Evolutionary conservation across 2,113 vertebrate genomes (phyloP), one percentile per base, ranked within the genome.

Genomic region (Chaetodon trifascialis): DNA sequence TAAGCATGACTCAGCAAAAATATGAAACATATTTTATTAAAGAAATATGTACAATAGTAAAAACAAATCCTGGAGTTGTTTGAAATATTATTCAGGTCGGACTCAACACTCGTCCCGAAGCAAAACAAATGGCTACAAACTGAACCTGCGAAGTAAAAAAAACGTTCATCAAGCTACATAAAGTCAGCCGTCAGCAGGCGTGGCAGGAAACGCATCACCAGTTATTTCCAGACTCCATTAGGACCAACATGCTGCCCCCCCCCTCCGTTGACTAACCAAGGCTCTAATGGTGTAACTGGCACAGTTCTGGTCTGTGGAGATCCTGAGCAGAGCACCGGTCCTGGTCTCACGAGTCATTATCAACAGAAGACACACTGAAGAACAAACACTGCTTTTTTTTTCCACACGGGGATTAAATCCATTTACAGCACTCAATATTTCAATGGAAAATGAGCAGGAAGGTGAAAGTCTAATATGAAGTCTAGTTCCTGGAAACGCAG

Each of bases 21-120:
- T 83, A 91, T 10, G 17, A 83, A 84, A 87, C 30, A 67, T 58
- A 68, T 74, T 86, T 81, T 86, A 86, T 85, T 82, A 70, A 79
- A 85, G 77, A 83, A n/a, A 21, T 69, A 69, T 44, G 0, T 63
- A 80, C 88, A 87, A 15, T 62, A 65, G 73, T 76, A 70, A 83
- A 79, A 89, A 79, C 34, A 70, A 73, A 76, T 63, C 40, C 52
- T 62, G 11, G 11, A 40, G 36, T 12, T 25, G 36, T 70, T 25
- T 63, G 59, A 81, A 47, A 52, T 15, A 40, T 25, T 3, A 40
- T 36, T 59, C 66, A 59, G 69, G 19, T 54, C 62, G 59, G n/a
- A 51, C 51, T 68, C 42, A 34, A 36, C 21, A 46, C 60, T 2
- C 62, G 79, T 42, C 9, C 9, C 59, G 74, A 77, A 83, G 42